Evolutionary conservation across 2,888 invertebrate species (phyloP).

Genomic region (Eupithecia inturbata): DNA sequence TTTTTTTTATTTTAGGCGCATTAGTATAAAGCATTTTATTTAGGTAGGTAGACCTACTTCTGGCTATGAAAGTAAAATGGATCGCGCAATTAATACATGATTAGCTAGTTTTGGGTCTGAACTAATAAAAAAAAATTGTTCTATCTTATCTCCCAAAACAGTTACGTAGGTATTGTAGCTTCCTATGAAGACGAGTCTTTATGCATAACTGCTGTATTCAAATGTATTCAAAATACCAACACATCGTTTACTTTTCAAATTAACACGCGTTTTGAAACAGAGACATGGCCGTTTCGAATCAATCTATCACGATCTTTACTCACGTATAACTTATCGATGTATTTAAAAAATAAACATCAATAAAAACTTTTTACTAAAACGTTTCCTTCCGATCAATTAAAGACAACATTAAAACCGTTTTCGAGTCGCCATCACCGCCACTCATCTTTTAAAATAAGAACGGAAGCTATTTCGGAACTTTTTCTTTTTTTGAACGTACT

Average conservation of each 20-base stretch:
- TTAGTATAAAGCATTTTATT: no score
- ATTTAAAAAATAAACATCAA: conserved; percentile 11
- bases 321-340: not conserved
- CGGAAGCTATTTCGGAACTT: conserved; percentile 45
- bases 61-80: not conserved
- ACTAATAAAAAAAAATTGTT: no score
- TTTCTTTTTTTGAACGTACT: conserved; percentile 35
- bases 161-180: not conserved
- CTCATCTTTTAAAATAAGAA: conserved; percentile 41
- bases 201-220: conserved; percentile 41
- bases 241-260: conserved; percentile 38
- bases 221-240: conserved; percentile 22
- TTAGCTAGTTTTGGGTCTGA: no score
- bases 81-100: not conserved
- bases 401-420: conserved; percentile 38
- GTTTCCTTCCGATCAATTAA: conserved; percentile 25
- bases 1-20: no score
- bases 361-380: conserved; percentile 13
- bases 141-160: not conserved
- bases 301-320: conserved; percentile 24
- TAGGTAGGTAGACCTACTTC: no score
- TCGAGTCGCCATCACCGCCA: conserved; percentile 36
- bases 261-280: conserved; percentile 46
- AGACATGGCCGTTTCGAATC: conserved; percentile 41
- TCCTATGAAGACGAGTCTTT: conserved; percentile 31